These are phyloP conservation scores for Hycleus cichorii DNA, from an alignment of 1,140 invertebrate genomes.

Conservation along the genomic window DNA sequence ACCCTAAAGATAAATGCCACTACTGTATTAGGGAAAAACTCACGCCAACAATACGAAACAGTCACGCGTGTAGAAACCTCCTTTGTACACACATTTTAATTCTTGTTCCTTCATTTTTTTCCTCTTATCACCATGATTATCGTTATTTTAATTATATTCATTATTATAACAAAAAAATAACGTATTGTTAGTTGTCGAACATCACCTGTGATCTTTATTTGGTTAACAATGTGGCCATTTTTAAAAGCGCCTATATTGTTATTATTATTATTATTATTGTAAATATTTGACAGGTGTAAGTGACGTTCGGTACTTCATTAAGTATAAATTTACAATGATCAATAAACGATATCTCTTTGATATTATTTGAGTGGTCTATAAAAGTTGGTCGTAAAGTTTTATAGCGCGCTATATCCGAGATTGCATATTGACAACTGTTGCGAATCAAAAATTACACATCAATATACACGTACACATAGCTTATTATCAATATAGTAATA, in stretches of 20 bases:
- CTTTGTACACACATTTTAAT: no score
- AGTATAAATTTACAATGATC: conserved; percentile 33
- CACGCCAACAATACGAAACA: no score
- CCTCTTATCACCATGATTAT: no score
- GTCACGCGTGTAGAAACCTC: no score
- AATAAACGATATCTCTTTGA: conserved; percentile 37
- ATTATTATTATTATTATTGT: not conserved
- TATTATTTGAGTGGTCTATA: conserved; percentile 31
- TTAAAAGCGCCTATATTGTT: not conserved
- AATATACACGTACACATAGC: not conserved
- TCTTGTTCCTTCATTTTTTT: no score
- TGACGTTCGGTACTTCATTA: conserved; percentile 34
- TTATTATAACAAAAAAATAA: no score
- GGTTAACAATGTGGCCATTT: no score
- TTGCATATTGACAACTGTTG: conserved; percentile 12
- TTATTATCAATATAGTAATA: not conserved
- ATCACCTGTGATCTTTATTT: no score
- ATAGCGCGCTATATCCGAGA: conserved; percentile 31
- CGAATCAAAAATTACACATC: not conserved
- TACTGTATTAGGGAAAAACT: no score
- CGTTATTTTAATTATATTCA: no score
- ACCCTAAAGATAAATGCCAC: no score
- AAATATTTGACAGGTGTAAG: conserved; percentile 33
- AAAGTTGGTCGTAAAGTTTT: conserved; percentile 35
- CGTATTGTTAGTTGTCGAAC: no score